Conservation (phyloP, 1,140 invertebrate species). For the Hestina assimilis region DNA sequence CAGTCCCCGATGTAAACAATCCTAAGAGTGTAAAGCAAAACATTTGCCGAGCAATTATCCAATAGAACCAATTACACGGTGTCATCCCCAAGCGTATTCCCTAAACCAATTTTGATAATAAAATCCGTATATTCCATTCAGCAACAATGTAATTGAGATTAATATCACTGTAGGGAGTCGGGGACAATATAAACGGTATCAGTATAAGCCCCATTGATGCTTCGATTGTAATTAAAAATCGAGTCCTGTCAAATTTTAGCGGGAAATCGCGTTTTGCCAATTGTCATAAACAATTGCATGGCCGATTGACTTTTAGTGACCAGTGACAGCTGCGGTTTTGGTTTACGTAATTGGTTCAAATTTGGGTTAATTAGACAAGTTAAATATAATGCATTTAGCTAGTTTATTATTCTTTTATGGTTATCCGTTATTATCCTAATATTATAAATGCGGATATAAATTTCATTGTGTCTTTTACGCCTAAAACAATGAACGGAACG, state of each 20-base stretch:
- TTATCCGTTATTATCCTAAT: no score
- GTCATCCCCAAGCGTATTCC: slow-evolving; percentile 57
- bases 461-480: no score
- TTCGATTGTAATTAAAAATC: slow-evolving; percentile 49
- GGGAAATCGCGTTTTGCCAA: slow-evolving; percentile 39
- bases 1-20: slow-evolving; percentile 47
- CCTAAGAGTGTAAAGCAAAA: slow-evolving; percentile 40
- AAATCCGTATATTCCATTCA: slow-evolving; percentile 67
- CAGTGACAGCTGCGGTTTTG: slow-evolving; percentile 29
- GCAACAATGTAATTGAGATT: slow-evolving; percentile 67
- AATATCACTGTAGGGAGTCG: slow-evolving; percentile 66
- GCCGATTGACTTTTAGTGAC: slow-evolving; percentile 41
- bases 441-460: no score
- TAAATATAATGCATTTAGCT: not conserved
- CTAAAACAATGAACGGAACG: no score
- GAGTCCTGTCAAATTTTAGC: slow-evolving; percentile 56
- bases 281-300: slow-evolving; percentile 36
- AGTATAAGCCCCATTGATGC: slow-evolving; percentile 67
- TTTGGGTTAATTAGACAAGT: slow-evolving; percentile 11
- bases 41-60: slow-evolving; percentile 69
- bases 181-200: slow-evolving; percentile 69
- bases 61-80: slow-evolving; percentile 62
- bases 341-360: not conserved
- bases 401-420: no score
- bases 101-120: slow-evolving; percentile 67